Base-by-base conservation (phyloP, 2,888 invertebrate genomes). In the Lissonota sp. region DNA sequence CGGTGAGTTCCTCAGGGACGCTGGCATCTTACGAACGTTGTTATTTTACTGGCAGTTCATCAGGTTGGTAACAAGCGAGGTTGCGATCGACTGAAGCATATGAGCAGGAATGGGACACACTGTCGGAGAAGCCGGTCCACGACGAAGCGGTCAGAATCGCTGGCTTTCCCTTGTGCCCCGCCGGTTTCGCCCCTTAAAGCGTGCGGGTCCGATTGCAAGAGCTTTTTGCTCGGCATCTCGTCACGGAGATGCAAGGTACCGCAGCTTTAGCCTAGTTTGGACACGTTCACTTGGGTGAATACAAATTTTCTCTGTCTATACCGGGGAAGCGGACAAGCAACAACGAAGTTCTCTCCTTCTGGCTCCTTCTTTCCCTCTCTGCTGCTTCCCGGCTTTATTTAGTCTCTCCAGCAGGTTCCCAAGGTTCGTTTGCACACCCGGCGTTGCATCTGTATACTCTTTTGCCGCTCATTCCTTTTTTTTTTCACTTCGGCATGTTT, bases 211-310 rank as follows among this genome's bases (percentile, higher is more conserved):
- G 42, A 66, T 12, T 49, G 40, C 55, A 2, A 8, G 64, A 66
- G 66, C 58, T 86, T 87, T 86, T 84, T 85, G 85, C 83, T 70
- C 63, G 63, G 66, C 70, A 26, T 66, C 77, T 73, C 84, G 77
- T 84, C 83, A 80, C 82, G 70, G 78, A 86, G 86, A 85, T 85
- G 84, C 83, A 85, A 87, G 87, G 85, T 79, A 86, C 86, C 88
- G 88, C 76, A 82, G 80, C 84, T 84, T 87, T 83, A 87, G 86
- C 88, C 88, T 87, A 88, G 88, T 89, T 89, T 89, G 88, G 89
- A 86, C 85, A 86, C 87, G 86, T 83, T 84, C 84, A 83, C 85
- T 64, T 80, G 79, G 62, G 53, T 84, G 88, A 87, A 88, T 88
- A 89, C 88, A 84, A 84, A 88, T 88, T 87, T 84, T 83, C 82